Conservation (phyloP, 2,888 invertebrate genomes). For the Drepanosiphum platanoidis region DNA sequence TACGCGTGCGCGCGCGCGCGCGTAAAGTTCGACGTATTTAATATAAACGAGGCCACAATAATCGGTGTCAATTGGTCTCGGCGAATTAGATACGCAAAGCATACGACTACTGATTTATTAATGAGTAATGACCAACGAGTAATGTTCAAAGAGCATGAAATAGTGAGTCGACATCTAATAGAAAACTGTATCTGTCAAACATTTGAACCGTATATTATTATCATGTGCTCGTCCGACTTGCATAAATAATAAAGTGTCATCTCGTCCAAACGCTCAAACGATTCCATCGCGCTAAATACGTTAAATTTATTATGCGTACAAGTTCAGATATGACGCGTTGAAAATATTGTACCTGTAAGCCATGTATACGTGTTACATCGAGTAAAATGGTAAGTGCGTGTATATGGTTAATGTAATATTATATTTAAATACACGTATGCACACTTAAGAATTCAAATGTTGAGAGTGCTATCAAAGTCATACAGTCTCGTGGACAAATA, state of each 20-base stretch:
- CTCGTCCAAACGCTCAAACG: neutral
- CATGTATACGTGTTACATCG: no score
- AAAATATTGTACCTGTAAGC: no score
- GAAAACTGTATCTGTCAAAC: neutral
- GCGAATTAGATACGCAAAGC: neutral
- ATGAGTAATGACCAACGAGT: neutral
- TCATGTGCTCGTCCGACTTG: neutral
- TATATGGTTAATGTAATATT: no score
- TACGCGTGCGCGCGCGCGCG: no score
- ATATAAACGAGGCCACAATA: neutral
- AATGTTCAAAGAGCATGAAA: neutral
- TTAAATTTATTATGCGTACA: neutral
- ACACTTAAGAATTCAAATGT: no score
- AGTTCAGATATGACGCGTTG: neutral
- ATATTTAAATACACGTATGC: no score
- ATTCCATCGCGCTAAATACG: neutral
- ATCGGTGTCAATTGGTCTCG: conserved; percentile 13
- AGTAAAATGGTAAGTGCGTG: no score
- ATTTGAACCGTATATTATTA: neutral
- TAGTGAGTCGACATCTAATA: neutral
- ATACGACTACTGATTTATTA: neutral
- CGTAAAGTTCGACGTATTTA: neutral
- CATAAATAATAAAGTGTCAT: neutral
- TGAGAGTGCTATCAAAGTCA: no score
- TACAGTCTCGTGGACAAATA: no score